Evolutionary conservation across 2,113 vertebrate genomes (phyloP).

Genomic region (Theristicus caerulescens): DNA sequence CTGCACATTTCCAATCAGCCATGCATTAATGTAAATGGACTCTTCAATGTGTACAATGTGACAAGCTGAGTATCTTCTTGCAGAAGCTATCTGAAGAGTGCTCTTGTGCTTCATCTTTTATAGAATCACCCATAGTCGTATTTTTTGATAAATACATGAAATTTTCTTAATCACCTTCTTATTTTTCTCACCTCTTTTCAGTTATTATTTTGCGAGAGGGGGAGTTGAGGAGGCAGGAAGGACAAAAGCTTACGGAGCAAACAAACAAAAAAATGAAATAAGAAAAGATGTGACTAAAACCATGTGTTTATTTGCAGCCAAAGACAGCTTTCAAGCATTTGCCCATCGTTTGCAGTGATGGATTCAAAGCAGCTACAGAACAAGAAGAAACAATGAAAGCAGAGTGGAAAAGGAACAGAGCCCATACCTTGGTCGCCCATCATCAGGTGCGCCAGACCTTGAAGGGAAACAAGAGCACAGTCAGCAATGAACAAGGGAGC

Average conservation of each 20-base stretch:
- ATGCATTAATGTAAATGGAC: constrained; percentile 78
- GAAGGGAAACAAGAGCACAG: constrained; percentile 99
- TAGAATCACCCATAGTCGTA: neutral
- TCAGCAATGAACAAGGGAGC: constrained; percentile 97
- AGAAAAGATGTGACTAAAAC: constrained; percentile 72
- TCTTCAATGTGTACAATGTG: constrained; percentile 14
- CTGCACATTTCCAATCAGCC: constrained; percentile 70
- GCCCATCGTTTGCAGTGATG: constrained; percentile 74
- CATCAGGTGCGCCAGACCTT: constrained; percentile 99
- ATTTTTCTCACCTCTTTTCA: constrained; percentile 63
- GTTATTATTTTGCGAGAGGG: constrained; percentile 56
- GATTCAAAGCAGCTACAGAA: constrained; percentile 79
- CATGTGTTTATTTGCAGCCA: constrained; percentile 81
- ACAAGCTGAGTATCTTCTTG: constrained; percentile 55
- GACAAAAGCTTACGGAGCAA: constrained; percentile 64
- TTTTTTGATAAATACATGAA: constrained; percentile 24
- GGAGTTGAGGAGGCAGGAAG: constrained; percentile 35
- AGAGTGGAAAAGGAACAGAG: constrained; percentile 92
- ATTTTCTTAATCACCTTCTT: constrained; percentile 37
- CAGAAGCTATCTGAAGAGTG: constrained; percentile 12
- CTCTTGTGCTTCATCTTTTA: constrained; percentile 39
- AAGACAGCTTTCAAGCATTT: constrained; percentile 79
- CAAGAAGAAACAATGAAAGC: constrained; percentile 81
- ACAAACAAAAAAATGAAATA: constrained; percentile 44
- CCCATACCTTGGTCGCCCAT: constrained; percentile 99